A percentile compares a stretch with the other conserved stretches of the same genome.
Conservation (phyloP, 1,140 invertebrate species). For the Zelostemma sp. region DNA sequence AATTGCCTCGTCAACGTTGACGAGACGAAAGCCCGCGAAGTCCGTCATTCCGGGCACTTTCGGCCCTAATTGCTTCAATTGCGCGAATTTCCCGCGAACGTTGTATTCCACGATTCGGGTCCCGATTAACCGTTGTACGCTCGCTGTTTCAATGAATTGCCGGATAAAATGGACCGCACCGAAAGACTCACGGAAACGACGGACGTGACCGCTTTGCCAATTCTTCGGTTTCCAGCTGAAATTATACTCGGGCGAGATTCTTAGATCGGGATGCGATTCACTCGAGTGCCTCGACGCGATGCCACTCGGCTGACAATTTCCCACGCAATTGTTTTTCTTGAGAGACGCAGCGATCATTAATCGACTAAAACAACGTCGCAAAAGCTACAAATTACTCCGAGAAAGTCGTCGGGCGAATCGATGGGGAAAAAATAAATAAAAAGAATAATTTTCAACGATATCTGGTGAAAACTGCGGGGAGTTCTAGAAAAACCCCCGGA, state of each 20-base stretch:
- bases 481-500: background rate
- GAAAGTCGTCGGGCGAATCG: no score
- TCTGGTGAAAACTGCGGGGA: no score
- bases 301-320: background rate
- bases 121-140: background rate
- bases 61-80: conserved; percentile 1
- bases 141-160: conserved; percentile 1
- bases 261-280: background rate
- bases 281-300: background rate
- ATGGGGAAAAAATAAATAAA: no score
- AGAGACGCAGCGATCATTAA: background rate
- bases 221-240: background rate
- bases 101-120: background rate
- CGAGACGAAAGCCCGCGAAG: conserved; percentile 1
- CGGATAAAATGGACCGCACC: background rate
- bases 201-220: background rate
- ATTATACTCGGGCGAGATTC: background rate
- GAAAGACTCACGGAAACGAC: background rate
- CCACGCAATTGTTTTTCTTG: conserved; percentile 1
- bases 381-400: background rate
- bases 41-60: conserved; percentile 4
- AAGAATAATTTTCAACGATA: no score
- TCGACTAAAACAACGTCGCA: background rate
- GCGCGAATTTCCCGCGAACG: conserved; percentile 5
- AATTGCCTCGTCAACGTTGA: conserved; percentile 2